Evolutionary conservation across 2,113 vertebrate genomes (phyloP).

Genomic region (Carettochelys insculpta): DNA sequence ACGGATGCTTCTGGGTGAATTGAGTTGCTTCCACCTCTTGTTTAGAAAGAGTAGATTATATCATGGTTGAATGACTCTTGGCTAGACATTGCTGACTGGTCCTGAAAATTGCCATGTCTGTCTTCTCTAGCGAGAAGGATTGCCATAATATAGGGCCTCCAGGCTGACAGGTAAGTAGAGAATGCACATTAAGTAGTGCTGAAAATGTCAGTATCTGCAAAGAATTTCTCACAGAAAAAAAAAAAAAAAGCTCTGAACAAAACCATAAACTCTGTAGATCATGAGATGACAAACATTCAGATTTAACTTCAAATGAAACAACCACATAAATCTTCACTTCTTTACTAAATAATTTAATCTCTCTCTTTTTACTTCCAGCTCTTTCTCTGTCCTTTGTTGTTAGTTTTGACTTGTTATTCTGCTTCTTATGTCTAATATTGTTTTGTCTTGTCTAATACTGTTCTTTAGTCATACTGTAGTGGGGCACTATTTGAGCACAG

Average conservation of each 20-base stretch:
- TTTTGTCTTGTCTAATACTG: background rate
- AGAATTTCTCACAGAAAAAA: background rate
- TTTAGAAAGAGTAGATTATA: background rate
- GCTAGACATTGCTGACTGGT: background rate
- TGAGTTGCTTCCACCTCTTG: background rate
- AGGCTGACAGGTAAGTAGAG: background rate
- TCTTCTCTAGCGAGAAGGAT: background rate
- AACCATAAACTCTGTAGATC: too few species aligned
- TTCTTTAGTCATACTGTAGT: background rate
- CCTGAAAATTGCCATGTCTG: background rate
- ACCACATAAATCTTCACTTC: background rate
- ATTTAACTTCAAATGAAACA: background rate
- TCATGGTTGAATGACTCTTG: background rate
- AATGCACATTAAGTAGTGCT: accelerated
- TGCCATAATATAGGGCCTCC: background rate
- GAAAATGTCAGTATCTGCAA: background rate
- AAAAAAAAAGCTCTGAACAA: too few species aligned
- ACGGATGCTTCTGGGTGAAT: background rate
- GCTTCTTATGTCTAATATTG: background rate
- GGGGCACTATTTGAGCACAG: too few species aligned
- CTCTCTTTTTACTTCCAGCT: background rate
- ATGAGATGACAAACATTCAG: background rate
- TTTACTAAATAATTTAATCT: background rate
- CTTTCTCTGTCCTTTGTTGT: background rate
- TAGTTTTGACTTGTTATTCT: background rate